Evolutionary conservation across 2,113 vertebrate species (phyloP).

Genomic region (Neogobius melanostomus): DNA sequence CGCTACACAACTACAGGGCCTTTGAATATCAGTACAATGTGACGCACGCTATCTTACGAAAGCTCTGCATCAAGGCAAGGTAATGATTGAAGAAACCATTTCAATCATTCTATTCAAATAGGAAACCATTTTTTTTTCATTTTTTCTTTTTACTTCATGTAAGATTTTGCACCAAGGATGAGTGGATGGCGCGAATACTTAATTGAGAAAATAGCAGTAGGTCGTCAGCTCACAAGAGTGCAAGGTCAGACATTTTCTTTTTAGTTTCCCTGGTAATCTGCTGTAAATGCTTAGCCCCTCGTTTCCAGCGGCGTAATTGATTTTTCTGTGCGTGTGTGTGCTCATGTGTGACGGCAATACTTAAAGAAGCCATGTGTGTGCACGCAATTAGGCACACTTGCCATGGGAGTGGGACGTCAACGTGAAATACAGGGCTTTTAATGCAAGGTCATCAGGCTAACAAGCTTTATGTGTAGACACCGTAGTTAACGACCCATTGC

Average conservation of each 20-base stretch:
- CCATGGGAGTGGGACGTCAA: constrained; percentile 5
- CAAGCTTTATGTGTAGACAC: neutral
- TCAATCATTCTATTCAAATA: neutral
- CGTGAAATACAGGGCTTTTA: neutral
- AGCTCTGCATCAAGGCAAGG: no score
- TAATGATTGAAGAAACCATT: constrained; percentile 17
- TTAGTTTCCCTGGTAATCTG: neutral
- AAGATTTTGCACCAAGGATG: constrained; percentile 6
- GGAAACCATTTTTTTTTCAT: neutral
- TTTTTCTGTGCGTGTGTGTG: neutral
- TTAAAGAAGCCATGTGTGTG: neutral
- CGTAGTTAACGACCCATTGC: no score
- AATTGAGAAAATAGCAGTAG: neutral
- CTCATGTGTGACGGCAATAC: neutral
- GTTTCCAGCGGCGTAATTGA: neutral
- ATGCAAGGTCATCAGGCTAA: neutral
- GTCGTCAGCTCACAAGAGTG: neutral
- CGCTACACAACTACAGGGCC: no score
- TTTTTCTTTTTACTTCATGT: constrained; percentile 8
- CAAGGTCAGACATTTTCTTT: constrained; percentile 12
- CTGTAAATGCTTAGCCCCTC: neutral
- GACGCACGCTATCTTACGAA: no score
- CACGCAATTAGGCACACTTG: neutral
- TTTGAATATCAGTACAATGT: no score
- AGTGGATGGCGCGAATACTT: neutral